Percentiles rank a stretch among this genome's conserved stretches.
phyloP scores from a whole-genome alignment of 2,888 invertebrate genomes.

The Disparrhopalites patrizii region DNA sequence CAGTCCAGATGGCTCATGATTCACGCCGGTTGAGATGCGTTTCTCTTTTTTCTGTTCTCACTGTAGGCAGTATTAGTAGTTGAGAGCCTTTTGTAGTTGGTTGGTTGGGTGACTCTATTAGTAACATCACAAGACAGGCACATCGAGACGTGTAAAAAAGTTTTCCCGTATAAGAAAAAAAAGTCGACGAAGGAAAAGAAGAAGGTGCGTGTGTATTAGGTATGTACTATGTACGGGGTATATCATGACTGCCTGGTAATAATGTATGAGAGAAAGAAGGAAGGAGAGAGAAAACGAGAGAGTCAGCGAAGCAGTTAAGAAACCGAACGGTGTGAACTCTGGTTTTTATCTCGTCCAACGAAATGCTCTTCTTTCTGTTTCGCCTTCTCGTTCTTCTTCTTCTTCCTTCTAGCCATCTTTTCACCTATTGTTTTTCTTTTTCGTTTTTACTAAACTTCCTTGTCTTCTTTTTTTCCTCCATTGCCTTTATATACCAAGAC shows the following conservation, averaged over 20 bases:
- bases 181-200: neutral
- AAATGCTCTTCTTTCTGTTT: constrained; percentile 18
- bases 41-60: constrained; percentile 17
- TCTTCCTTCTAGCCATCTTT: constrained; percentile 16
- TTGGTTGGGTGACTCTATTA: constrained; percentile 19
- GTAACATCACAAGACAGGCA: constrained; percentile 20
- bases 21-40: constrained; percentile 24
- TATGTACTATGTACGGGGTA: neutral
- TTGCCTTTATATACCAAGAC: too few relatives aligned
- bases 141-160: constrained; percentile 10
- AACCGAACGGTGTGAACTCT: constrained; percentile 28
- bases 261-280: neutral
- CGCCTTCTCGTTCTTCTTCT: constrained; percentile 10
- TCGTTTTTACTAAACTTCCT: constrained; percentile 17
- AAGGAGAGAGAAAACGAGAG: constrained; percentile 4
- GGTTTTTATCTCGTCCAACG: constrained; percentile 27
- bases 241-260: too few relatives aligned
- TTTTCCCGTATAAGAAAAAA: neutral
- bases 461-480: constrained; percentile 11
- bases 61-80: neutral
- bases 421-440: constrained; percentile 7
- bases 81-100: neutral
- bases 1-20: constrained; percentile 29
- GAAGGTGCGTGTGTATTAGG: too few relatives aligned
- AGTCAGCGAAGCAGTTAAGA: constrained; percentile 26